Conservation (phyloP, 1,140 invertebrate species). For the Bombus impatiens region DNA sequence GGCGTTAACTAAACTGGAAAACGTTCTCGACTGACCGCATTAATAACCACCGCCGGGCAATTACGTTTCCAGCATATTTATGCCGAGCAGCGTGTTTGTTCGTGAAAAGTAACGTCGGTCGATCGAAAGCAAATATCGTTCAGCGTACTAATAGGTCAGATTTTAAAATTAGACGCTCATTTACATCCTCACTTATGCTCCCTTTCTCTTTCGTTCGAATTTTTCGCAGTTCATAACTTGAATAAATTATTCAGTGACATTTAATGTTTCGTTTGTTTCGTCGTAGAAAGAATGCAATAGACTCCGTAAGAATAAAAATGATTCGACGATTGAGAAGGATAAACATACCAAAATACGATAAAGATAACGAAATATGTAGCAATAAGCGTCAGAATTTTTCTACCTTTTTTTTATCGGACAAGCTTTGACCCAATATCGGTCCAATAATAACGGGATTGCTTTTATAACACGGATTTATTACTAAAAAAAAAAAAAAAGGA, state of each 20-base stretch:
- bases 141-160: background rate
- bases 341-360: background rate
- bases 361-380: background rate
- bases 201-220: background rate
- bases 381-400: no score
- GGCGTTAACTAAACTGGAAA: background rate
- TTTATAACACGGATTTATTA: background rate
- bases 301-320: background rate
- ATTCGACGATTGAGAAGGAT: background rate
- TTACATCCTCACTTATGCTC: background rate
- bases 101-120: background rate
- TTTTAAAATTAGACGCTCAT: background rate
- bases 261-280: background rate
- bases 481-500: background rate
- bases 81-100: background rate
- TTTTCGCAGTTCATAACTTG: background rate
- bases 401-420: no score
- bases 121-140: conserved; percentile 2
- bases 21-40: background rate
- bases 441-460: no score
- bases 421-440: no score
- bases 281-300: background rate
- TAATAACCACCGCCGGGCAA: background rate
- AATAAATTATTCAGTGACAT: background rate
- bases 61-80: conserved; percentile 10